Evolutionary conservation across 2,113 vertebrate genomes (phyloP), one percentile per base, ranked within the genome.

Genomic region (Opisthocomus hoazin): DNA sequence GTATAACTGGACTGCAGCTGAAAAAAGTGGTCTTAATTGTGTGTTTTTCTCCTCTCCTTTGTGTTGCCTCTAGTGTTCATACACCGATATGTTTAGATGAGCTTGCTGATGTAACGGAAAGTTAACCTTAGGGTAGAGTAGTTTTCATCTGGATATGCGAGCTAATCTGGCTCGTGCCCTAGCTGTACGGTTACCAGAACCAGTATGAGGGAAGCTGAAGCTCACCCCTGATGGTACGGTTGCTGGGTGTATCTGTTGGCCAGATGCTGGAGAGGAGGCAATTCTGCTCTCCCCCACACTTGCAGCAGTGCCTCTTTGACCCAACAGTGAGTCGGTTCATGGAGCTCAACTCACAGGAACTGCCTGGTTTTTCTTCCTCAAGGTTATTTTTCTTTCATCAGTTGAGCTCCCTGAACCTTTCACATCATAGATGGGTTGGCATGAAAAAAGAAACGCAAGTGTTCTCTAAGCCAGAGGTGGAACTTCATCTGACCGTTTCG

Each of bases 201-300:
- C 6, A 45, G 46, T 53, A 20, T 0, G 27, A 61, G 58, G n/a
- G 58, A 75, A 45, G 58, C 37, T 58, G 20, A 5, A 69, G 37
- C 45, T 87, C 19, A 10, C 11, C 26, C 11, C 32, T 0, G 1
- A 0, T 5, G 16, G 6, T 24, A 10, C 21, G 27, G 29, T n/a
- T 82, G 22, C 34, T 80, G 45, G 12, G 5, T 50, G 46, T 48
- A 23, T 65, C 41, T 90, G 13, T 69, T 69, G 45, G n/a, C 34
- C 80, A 86, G 70, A n/a, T 73, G 41, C 37, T 80, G 54, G 32
- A 77, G 77, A 74, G 48, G 68, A 70, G 23, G 19, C 18, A 17
- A 0, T 46, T 74, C 46, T 65, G 26, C 54, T 57, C 36, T 63
- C 18, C 15, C 41, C 29, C 57, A 12, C 26, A 41, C 12, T 84